phyloP scores from a whole-genome alignment of 2,888 invertebrate species.

The Oscheius sp. region DNA sequence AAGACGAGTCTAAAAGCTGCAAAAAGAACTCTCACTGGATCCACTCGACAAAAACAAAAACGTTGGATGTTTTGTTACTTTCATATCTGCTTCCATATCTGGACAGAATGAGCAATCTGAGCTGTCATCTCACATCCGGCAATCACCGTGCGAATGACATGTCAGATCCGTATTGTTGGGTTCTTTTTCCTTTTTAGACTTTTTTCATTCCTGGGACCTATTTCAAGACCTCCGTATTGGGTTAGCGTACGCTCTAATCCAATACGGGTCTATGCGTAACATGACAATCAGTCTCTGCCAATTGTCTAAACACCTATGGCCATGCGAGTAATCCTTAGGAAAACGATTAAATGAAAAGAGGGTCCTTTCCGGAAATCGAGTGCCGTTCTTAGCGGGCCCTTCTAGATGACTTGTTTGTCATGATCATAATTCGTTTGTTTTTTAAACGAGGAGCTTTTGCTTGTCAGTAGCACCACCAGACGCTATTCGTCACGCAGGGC shows the following conservation, averaged over 20 bases:
- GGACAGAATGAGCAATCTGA: constrained; percentile 28
- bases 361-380: constrained; percentile 14
- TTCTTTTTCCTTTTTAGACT: not conserved
- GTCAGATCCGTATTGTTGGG: constrained; percentile 5
- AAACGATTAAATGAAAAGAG: constrained; percentile 10
- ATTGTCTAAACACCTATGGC: constrained; percentile 23
- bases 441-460: not conserved
- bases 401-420: not conserved
- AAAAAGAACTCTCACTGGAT: too few species aligned
- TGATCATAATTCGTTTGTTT: constrained; percentile 1
- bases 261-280: constrained; percentile 15
- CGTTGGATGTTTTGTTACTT: not conserved
- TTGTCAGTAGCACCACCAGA: constrained; percentile 23
- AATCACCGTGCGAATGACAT: constrained; percentile 32
- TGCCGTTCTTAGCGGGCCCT: not conserved
- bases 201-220: not conserved
- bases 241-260: constrained; percentile 24
- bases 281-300: constrained; percentile 15
- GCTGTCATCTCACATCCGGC: constrained; percentile 29
- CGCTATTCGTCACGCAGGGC: constrained; percentile 33
- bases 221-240: not conserved
- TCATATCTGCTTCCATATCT: not conserved
- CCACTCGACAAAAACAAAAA: too few species aligned
- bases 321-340: constrained; percentile 14
- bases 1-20: too few species aligned